A percentile compares a stretch with the other conserved stretches of the same genome.
Conservation (phyloP, 2,888 invertebrate genomes). For the Eugnorisma glareosa region DNA sequence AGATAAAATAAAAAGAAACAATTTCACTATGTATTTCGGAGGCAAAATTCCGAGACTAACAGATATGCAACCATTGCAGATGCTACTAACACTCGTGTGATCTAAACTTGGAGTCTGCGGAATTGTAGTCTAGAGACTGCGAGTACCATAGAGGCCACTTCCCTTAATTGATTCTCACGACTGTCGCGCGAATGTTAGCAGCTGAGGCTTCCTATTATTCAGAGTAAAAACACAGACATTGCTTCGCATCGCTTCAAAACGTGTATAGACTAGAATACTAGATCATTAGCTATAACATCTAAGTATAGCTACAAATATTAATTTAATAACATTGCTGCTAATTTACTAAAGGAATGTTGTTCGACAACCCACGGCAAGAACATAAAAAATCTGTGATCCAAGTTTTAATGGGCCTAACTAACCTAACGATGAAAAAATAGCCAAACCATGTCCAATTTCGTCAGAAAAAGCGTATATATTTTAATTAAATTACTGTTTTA, state of each 20-base stretch:
- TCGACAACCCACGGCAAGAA: slow-evolving; percentile 23
- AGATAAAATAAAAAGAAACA: slow-evolving; percentile 57
- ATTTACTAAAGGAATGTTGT: slow-evolving; percentile 50
- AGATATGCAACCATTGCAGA: slow-evolving; percentile 22
- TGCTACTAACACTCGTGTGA: slow-evolving; percentile 46
- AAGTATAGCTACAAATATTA: slow-evolving; percentile 37
- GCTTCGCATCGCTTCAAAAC: slow-evolving; percentile 38
- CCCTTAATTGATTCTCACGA: slow-evolving; percentile 63
- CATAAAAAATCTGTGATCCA: slow-evolving; percentile 25
- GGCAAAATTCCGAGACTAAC: neutral
- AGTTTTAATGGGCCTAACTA: slow-evolving; percentile 16
- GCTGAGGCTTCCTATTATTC: slow-evolving; percentile 56
- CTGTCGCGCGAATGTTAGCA: slow-evolving; percentile 53
- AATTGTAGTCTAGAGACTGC: slow-evolving; percentile 51
- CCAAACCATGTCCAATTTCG: slow-evolving; percentile 30
- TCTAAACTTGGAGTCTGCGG: slow-evolving; percentile 55
- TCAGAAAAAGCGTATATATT: slow-evolving; percentile 39
- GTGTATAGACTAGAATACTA: slow-evolving; percentile 37
- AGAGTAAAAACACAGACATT: slow-evolving; percentile 56
- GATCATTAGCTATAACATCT: slow-evolving; percentile 38
- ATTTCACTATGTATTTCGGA: slow-evolving; percentile 10
- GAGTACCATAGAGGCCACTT: slow-evolving; percentile 55
- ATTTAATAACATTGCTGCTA: slow-evolving; percentile 46
- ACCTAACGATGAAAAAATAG: slow-evolving; percentile 30
- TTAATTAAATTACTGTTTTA: slow-evolving; percentile 51